Percentiles rank a stretch among this genome's conserved stretches.
Conservation (phyloP, 2,113 vertebrate genomes). For the Verasper variegatus region DNA sequence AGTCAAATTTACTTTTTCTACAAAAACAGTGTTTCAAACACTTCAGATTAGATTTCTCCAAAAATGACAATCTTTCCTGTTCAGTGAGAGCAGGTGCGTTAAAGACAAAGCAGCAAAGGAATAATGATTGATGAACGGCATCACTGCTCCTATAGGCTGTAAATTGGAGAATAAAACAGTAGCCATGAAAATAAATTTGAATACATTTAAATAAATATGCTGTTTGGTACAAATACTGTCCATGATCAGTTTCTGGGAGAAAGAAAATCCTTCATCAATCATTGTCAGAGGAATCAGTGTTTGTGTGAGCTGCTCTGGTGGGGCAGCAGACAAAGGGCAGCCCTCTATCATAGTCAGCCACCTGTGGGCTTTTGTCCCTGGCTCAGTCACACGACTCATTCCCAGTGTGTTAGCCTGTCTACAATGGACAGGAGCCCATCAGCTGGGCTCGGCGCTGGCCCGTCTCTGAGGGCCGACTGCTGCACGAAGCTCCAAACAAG, state of each 20-base stretch:
- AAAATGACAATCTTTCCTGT: not conserved
- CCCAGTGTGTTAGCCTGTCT: conserved; percentile 51
- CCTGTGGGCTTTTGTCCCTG: conserved; percentile 66
- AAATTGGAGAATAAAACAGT: not conserved
- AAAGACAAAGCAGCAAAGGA: not conserved
- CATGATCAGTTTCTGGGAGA: not conserved
- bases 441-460: conserved; percentile 55
- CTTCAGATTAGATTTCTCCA: too few species aligned
- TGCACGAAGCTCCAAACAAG: conserved; percentile 47
- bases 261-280: conserved; percentile 28
- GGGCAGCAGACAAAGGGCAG: conserved; percentile 59
- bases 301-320: conserved; percentile 30
- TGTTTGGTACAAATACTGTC: not conserved
- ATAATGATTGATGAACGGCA: too few species aligned
- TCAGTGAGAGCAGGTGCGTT: not conserved
- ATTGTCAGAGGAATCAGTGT: conserved; percentile 27
- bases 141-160: too few species aligned
- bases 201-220: not conserved
- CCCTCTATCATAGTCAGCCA: conserved; percentile 67
- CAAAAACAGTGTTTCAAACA: not conserved
- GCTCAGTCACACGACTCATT: conserved; percentile 40
- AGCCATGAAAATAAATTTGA: not conserved
- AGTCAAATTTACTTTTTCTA: not conserved
- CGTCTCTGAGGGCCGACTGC: conserved; percentile 37
- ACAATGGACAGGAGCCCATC: conserved; percentile 75